Conservation (phyloP, 2,888 invertebrate species). For the Calephelis perditalis region DNA sequence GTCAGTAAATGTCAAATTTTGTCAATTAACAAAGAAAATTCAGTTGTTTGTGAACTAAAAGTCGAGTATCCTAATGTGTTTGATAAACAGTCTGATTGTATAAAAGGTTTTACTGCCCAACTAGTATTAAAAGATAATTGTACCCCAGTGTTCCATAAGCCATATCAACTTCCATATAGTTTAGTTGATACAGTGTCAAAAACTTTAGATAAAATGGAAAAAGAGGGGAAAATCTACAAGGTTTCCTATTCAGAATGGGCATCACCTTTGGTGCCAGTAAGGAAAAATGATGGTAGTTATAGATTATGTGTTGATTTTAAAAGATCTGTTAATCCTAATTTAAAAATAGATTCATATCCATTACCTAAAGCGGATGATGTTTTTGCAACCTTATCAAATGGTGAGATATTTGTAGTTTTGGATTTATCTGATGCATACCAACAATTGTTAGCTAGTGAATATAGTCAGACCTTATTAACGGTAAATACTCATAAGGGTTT, state of each 20-base stretch:
- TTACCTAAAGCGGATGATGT: conserved; percentile 18
- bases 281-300: conserved; percentile 16
- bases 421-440: too few species aligned
- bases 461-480: too few species aligned
- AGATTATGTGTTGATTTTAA: conserved; percentile 20
- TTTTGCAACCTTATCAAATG: conserved; percentile 9
- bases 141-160: conserved; percentile 14
- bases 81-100: too few species aligned
- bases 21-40: too few species aligned
- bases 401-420: too few species aligned
- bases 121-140: conserved; percentile 13
- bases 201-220: conserved; percentile 15
- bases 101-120: background rate
- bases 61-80: too few species aligned
- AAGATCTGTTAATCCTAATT: conserved; percentile 18
- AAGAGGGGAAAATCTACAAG: conserved; percentile 19
- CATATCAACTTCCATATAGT: conserved; percentile 19
- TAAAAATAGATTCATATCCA: conserved; percentile 18
- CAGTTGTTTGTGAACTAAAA: too few species aligned
- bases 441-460: too few species aligned
- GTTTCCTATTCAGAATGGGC: conserved; percentile 19
- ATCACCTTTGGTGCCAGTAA: conserved; percentile 18
- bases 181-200: conserved; percentile 15
- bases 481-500: too few species aligned
- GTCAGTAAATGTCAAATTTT: too few species aligned